Evolutionary conservation across 2,888 invertebrate genomes (phyloP), one percentile per base, ranked within the genome.

Genomic region (Drosophila falleni): DNA sequence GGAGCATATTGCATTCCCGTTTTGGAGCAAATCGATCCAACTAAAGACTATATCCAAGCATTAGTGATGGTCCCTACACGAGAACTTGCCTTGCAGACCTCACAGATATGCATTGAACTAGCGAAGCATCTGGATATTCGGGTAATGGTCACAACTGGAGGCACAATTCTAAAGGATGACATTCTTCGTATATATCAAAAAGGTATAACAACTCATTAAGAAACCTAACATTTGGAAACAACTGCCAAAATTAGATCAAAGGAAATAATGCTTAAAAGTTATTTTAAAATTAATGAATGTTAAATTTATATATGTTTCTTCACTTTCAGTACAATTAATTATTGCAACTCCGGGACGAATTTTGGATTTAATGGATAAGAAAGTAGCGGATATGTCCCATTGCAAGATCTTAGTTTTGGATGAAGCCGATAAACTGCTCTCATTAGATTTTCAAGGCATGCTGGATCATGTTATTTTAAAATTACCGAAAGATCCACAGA

Each of bases 61-160:
- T 94, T 99, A 94, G 96, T 99, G 90, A 97, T 99, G 93, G 99
- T 99, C 91, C 99, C 99, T 78, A 99, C 99, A 72, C 95, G 99
- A 94, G 99, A 99, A 94, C 94, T 99, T 93, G 99, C 99, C 76
- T 95, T 99, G 90, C 99, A 99, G 94, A 99, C 99, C 92, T 98
- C 99, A 94, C 99, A 99, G 94, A 99, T 99, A 93, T 98, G 99
- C 94, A 99, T 99, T 93, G 99, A 99, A 93, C 94, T 99, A 91
- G 97, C 98, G 80, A 99, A 99, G 93, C 99, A 99, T 93, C 95
- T 99, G 94, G 96, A 97, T 92, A 96, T 98, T 90, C 97, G 98
- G 93, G 98, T 99, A 82, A 99, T 99, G 99, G 99, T 99, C 77
- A 99, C 99, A 89, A 99, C 99, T 83, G 99, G 99, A 92, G 99